Evolutionary conservation across 2,797 vertebrate species (phyloP).

Genomic region (Notolabrus celidotus): DNA sequence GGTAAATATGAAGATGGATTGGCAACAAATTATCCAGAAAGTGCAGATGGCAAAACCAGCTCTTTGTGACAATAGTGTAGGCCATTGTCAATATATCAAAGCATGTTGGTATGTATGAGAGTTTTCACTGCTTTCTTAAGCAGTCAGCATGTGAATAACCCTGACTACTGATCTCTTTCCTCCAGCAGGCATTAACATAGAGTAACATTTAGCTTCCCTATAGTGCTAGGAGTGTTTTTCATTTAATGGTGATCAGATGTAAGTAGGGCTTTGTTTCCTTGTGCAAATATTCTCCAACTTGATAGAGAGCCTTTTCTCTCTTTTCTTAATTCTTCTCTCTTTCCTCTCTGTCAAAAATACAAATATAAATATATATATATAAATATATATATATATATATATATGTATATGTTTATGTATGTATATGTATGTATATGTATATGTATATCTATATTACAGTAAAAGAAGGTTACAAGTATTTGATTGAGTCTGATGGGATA

Average conservation of each 20-base stretch:
- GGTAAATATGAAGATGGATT: not conserved
- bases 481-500: not conserved
- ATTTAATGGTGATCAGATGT: conserved; percentile 62
- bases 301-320: conserved; percentile 55
- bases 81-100: not conserved
- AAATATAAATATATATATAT: too few relatives aligned
- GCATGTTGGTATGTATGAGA: conserved; percentile 12
- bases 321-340: conserved; percentile 18
- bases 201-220: conserved; percentile 55
- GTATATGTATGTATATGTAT: too few relatives aligned
- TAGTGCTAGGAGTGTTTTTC: conserved; percentile 40
- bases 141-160: conserved; percentile 24
- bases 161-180: conserved; percentile 27
- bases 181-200: conserved; percentile 46
- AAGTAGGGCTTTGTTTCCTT: conserved; percentile 64
- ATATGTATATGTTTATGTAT: too few relatives aligned
- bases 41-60: not conserved
- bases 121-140: conserved; percentile 1
- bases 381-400: too few relatives aligned
- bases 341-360: not conserved
- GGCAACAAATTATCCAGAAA: not conserved
- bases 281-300: conserved; percentile 81
- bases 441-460: too few relatives aligned
- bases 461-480: conserved; percentile 4
- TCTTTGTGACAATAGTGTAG: not conserved